Evolutionary conservation across 1,140 invertebrate species (phyloP).

Genomic region (Pseudomyrmex cubaensis): DNA sequence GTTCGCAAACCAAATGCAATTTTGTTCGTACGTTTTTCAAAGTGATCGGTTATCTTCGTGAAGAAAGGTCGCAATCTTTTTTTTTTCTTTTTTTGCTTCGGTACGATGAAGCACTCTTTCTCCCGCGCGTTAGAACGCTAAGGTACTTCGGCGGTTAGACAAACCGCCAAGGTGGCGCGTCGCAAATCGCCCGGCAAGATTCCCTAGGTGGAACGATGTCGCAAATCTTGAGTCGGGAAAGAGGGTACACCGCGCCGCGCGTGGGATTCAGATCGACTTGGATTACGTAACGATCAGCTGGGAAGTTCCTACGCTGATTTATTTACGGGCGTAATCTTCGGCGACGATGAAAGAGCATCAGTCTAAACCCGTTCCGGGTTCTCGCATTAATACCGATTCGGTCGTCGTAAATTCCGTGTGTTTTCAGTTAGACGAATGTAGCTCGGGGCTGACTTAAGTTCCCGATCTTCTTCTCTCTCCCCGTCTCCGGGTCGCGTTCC

Average conservation of each 20-base stretch:
- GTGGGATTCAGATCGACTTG: constrained; percentile 54
- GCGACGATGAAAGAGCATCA: constrained; percentile 55
- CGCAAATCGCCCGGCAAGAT: constrained; percentile 59
- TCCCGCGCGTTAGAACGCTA: neutral
- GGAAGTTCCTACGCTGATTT: constrained; percentile 57
- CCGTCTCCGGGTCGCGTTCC: neutral
- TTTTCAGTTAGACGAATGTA: constrained; percentile 62
- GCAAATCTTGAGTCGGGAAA: constrained; percentile 52
- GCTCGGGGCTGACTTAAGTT: constrained; percentile 23
- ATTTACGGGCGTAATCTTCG: constrained; percentile 57
- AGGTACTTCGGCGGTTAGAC: constrained; percentile 53
- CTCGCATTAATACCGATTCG: constrained; percentile 55
- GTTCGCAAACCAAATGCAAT: neutral
- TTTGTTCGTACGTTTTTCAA: constrained; percentile 20
- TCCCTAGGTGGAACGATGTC: constrained; percentile 58
- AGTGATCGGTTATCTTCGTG: constrained; percentile 22
- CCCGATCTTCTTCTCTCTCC: neutral
- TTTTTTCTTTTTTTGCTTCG: constrained; percentile 21
- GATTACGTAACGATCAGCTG: constrained; percentile 62
- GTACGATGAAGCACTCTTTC: constrained; percentile 28
- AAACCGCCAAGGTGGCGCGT: constrained; percentile 56
- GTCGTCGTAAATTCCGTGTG: constrained; percentile 55
- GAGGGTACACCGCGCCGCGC: constrained; percentile 15
- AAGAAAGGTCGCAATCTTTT: neutral
- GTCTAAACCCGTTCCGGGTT: constrained; percentile 36